Evolutionary conservation across 1,140 invertebrate genomes (phyloP).

Genomic region (Caenorhabditis latens): DNA sequence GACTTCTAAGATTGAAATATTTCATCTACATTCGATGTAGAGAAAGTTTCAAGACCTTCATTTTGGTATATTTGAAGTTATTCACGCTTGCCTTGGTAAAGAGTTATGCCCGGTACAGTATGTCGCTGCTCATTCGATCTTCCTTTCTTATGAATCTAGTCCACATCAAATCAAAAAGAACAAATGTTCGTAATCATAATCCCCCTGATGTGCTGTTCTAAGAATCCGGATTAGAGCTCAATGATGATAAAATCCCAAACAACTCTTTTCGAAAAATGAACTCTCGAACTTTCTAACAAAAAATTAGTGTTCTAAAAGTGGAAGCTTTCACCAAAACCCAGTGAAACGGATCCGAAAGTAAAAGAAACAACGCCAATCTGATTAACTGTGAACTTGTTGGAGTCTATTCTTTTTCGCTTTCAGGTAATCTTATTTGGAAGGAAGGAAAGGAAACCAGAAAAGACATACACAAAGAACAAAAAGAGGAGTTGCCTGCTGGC

Average conservation of each 20-base stretch:
- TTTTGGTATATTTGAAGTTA: no score
- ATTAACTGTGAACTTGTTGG: conserved; percentile 42
- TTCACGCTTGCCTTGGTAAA: no score
- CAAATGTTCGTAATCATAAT: no score
- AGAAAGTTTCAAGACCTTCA: no score
- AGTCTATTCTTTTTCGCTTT: neutral
- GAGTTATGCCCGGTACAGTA: no score
- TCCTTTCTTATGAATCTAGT: no score
- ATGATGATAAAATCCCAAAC: neutral
- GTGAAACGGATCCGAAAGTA: conserved; percentile 14
- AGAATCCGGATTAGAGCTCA: no score
- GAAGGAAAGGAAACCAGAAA: neutral
- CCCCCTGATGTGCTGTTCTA: no score
- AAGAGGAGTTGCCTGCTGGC: neutral
- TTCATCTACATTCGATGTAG: no score
- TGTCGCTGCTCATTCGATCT: no score
- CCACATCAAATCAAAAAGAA: no score
- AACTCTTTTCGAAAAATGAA: neutral
- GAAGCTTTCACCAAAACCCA: neutral
- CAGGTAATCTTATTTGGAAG: conserved; percentile 20
- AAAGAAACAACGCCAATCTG: neutral
- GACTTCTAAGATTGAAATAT: no score
- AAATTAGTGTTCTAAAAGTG: neutral
- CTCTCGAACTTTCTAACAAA: neutral
- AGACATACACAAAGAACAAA: conserved; percentile 23